Percentiles rank a stretch among this genome's conserved stretches.
Conservation (phyloP, 2,113 vertebrate species). For the Synchiropus splendidus region DNA sequence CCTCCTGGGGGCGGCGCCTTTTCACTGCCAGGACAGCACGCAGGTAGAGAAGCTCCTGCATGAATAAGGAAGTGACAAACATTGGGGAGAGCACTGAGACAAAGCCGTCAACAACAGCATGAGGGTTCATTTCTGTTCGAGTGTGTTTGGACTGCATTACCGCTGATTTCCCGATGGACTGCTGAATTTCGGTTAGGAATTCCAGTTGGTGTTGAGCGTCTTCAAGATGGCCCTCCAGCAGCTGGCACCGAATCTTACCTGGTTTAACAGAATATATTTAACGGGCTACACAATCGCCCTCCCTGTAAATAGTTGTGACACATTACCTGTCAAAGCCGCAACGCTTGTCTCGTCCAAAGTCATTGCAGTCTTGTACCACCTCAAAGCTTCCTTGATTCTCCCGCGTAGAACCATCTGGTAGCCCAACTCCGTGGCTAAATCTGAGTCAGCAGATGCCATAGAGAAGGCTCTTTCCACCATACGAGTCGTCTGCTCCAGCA, state of each 20-base stretch:
- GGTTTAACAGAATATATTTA: slow-evolving; percentile 9
- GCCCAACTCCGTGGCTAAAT: slow-evolving; percentile 87
- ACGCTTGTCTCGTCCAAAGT: slow-evolving; percentile 80
- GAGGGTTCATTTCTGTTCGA: no score
- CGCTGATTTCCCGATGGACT: slow-evolving; percentile 86
- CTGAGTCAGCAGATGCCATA: slow-evolving; percentile 67
- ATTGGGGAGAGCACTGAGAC: not conserved
- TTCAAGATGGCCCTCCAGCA: slow-evolving; percentile 80
- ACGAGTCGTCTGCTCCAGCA: slow-evolving; percentile 78
- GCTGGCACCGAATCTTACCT: slow-evolving; percentile 88
- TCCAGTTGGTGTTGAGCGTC: slow-evolving; percentile 93
- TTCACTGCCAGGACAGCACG: slow-evolving; percentile 78
- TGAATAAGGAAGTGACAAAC: slow-evolving; percentile 1
- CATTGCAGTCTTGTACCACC: slow-evolving; percentile 87
- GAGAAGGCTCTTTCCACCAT: slow-evolving; percentile 81
- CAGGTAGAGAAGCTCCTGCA: slow-evolving; percentile 83
- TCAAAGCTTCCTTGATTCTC: slow-evolving; percentile 78
- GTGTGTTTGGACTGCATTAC: no score
- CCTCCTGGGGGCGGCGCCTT: slow-evolving; percentile 72
- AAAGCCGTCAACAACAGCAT: no score
- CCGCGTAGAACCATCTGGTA: slow-evolving; percentile 87
- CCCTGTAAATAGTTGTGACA: not conserved
- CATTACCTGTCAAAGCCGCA: slow-evolving; percentile 76
- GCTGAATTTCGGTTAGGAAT: slow-evolving; percentile 87
- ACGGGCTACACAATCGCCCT: no score